Conservation (phyloP, 2,113 vertebrate genomes). For the Zapornia atra region DNA sequence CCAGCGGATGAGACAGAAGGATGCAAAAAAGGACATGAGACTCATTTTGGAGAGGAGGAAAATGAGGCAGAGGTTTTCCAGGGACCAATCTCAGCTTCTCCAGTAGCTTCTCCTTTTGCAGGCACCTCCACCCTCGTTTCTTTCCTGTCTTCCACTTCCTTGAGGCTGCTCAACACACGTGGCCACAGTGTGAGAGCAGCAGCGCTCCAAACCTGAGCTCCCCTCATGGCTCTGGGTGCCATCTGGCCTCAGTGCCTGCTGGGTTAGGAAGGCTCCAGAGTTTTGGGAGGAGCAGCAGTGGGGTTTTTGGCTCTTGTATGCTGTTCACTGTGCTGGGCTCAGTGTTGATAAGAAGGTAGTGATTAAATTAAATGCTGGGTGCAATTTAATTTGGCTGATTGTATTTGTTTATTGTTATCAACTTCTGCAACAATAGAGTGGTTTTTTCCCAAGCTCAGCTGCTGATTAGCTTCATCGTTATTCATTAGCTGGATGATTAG, state of each 20-base stretch:
- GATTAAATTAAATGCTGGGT: not conserved
- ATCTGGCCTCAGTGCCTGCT: accelerated
- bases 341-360: not conserved
- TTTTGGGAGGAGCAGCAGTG: not conserved
- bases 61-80: not conserved
- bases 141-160: accelerated
- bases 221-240: not conserved
- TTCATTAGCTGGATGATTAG: not conserved
- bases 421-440: not conserved
- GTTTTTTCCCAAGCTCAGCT: not conserved
- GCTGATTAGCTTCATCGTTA: not conserved
- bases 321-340: not conserved
- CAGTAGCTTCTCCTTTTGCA: not conserved
- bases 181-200: not conserved
- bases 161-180: accelerated
- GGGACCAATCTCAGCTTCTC: not conserved
- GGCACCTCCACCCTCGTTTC: not conserved
- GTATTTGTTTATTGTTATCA: not conserved
- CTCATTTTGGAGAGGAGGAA: not conserved
- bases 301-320: not conserved
- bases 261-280: too few species aligned
- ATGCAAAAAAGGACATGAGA: not conserved
- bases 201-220: not conserved
- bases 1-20: not conserved
- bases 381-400: not conserved